Percentiles rank a stretch among this genome's conserved stretches.
Evolutionary conservation across 1,140 invertebrate genomes (phyloP).

Genomic region (Teleopsis dalmanni): DNA sequence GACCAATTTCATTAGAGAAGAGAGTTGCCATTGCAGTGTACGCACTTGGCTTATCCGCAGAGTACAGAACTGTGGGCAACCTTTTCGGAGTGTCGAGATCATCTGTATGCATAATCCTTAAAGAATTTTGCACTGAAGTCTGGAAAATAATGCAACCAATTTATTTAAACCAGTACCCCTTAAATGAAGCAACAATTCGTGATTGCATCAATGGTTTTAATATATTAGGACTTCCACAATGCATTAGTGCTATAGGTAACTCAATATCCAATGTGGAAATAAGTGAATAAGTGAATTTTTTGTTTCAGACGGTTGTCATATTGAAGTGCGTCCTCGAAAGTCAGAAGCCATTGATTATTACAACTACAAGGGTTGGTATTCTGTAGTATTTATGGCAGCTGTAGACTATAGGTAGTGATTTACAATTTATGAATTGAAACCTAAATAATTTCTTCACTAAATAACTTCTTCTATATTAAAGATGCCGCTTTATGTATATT

Average conservation of each 20-base stretch:
- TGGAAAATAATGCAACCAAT: background rate
- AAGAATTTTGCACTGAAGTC: constrained; percentile 1
- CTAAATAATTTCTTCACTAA: too few relatives aligned
- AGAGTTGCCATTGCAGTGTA: constrained; percentile 6
- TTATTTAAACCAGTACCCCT: background rate
- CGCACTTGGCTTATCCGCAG: background rate
- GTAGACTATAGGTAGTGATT: constrained; percentile 10
- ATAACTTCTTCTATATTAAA: too few relatives aligned
- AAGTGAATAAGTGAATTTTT: background rate
- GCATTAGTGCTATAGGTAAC: too few relatives aligned
- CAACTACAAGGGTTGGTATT: constrained; percentile 13
- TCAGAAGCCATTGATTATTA: constrained; percentile 5
- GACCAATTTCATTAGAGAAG: constrained; percentile 7
- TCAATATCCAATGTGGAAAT: too few relatives aligned
- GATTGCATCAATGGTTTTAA: constrained; percentile 7
- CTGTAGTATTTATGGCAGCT: constrained; percentile 3
- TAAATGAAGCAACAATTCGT: background rate
- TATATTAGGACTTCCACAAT: constrained; percentile 9
- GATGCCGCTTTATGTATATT: too few relatives aligned
- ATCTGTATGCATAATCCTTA: constrained; percentile 4
- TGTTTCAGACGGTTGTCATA: constrained; percentile 12
- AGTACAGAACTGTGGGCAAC: constrained; percentile 2
- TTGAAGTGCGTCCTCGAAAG: constrained; percentile 1
- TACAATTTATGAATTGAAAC: too few relatives aligned
- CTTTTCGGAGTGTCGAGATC: constrained; percentile 7